phyloP scores from a whole-genome alignment of 2,888 invertebrate species.

The Agrotis segetum region DNA sequence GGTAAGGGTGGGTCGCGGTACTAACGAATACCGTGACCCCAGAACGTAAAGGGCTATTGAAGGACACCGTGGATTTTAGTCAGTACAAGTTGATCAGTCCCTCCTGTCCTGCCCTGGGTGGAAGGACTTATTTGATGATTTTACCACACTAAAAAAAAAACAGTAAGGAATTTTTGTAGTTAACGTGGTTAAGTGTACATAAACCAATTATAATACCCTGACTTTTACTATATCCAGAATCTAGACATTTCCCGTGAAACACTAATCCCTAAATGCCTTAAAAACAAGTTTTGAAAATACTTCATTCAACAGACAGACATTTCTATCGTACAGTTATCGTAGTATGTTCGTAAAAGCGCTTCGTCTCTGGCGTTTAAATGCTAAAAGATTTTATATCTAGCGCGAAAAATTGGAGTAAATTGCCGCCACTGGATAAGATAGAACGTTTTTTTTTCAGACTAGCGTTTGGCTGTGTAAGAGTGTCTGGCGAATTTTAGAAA shows the following conservation, averaged over 20 bases:
- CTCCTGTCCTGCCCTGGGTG: too few relatives aligned
- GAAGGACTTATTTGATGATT: too few relatives aligned
- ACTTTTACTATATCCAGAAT: too few relatives aligned
- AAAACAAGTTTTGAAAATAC: constrained; percentile 11
- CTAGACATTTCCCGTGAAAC: not conserved
- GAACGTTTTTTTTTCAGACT: constrained; percentile 42
- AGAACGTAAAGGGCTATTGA: too few relatives aligned
- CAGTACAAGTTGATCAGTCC: too few relatives aligned
- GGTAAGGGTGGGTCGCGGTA: too few relatives aligned
- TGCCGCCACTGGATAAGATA: constrained; percentile 64
- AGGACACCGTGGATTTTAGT: too few relatives aligned
- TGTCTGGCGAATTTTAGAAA: constrained; percentile 41
- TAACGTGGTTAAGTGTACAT: too few relatives aligned
- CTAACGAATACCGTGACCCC: too few relatives aligned
- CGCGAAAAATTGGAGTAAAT: constrained; percentile 70
- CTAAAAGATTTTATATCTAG: constrained; percentile 70
- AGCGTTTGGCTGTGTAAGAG: constrained; percentile 41
- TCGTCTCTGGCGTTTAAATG: constrained; percentile 57
- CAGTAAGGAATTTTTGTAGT: not conserved
- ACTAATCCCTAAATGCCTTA: not conserved
- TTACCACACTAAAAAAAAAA: too few relatives aligned
- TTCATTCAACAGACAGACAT: constrained; percentile 39
- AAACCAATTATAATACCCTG: too few relatives aligned
- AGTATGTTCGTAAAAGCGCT: constrained; percentile 51
- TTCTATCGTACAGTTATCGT: constrained; percentile 44